Conservation (phyloP, 2,888 invertebrate species). For the Cancer borealis region DNA sequence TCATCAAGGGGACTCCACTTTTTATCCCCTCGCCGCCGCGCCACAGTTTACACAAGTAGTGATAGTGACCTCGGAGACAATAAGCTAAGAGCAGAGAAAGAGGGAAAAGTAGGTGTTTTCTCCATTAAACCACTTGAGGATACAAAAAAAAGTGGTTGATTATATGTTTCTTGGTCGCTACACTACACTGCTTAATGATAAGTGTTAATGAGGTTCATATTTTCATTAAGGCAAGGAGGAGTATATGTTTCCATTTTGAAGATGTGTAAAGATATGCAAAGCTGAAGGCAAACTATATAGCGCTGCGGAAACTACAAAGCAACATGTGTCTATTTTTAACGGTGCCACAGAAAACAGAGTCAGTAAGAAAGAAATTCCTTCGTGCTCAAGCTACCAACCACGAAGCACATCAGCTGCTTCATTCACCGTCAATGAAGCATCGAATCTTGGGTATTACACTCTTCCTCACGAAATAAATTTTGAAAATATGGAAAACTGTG, state of each 20-base stretch:
- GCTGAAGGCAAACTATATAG: background rate
- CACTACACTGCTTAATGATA: background rate
- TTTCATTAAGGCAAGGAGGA: background rate
- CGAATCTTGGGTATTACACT: background rate
- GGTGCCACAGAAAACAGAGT: background rate
- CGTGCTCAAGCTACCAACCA: background rate
- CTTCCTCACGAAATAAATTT: background rate
- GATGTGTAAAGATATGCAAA: no score
- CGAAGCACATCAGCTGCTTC: background rate
- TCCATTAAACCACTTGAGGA: background rate
- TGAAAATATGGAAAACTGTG: background rate
- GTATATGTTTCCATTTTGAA: background rate
- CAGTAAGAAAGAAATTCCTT: background rate
- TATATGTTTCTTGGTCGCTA: background rate
- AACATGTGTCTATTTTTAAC: background rate
- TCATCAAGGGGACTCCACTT: slow-evolving; percentile 22
- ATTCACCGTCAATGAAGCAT: background rate
- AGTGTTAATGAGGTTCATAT: background rate
- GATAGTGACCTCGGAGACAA: slow-evolving; percentile 10
- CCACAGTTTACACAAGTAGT: background rate
- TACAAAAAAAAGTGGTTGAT: background rate
- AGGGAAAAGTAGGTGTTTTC: background rate
- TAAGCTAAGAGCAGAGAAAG: background rate
- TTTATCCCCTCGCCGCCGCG: background rate
- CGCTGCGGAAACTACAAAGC: background rate